Base-by-base conservation (phyloP, 2,797 vertebrate genomes). In the Intellagama lesueurii region DNA sequence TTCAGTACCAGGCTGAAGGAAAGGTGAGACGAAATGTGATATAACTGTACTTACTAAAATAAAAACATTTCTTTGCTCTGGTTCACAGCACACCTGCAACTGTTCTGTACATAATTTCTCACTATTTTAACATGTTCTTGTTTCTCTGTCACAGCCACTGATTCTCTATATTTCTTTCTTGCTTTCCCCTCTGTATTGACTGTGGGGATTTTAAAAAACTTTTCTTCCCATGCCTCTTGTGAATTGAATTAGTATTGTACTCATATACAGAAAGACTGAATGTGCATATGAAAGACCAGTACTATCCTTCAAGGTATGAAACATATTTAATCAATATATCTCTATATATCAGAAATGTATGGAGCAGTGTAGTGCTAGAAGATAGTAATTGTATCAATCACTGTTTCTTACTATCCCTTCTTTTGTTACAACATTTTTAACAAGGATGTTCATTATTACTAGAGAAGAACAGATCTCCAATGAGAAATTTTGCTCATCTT, bases 291-390 rank as follows among this genome's bases (percentile, higher is more conserved):
- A 72, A 30, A 83, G 56, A 32, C 19, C 40, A 66, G 12, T 49
- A 47, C 3, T 68, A 2, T 77, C 26, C n/a, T 66, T 77, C 16
- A 69, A 78, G 30, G 7, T 72, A 83, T 47, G 68, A 70, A 88
- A 68, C 69, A 78, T 52, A 76, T 83, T 68, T 83, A 77, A 88
- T 88, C 81, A 83, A 77, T 52, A 77, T 68, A 52, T 49, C 24
- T 14, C 26, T 56, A 52, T 14, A 24, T 76, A 88, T 35, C 81
- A 68, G 52, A 88, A 35, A 12, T 49, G 19, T 66, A 28, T 66
- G 40, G 28, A 12, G n/a, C 14, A 40, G 60, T 68, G 2, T 77
- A 77, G 86, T 72, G 75, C 64, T 69, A 68, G 30, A 9, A 77
- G n/a, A 77, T 52, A 69, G 28, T n/a, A 83, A 66, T 12, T 83